Percentiles rank a stretch among this genome's conserved stretches.
Evolutionary conservation across 2,797 vertebrate species (phyloP).

Genomic region (Acestrorhynchus altus): DNA sequence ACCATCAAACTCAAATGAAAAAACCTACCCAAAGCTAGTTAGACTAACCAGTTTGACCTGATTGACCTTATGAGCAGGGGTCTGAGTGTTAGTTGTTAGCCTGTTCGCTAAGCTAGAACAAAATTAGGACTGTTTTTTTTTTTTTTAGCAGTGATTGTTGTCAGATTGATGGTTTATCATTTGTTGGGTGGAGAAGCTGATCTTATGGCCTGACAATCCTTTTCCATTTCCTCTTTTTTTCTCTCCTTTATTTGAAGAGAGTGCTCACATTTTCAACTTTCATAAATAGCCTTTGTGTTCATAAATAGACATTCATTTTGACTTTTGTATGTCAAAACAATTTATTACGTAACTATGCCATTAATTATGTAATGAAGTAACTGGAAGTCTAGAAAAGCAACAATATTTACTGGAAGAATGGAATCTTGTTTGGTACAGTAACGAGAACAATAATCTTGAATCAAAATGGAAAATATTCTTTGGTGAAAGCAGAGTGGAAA

Average conservation of each 20-base stretch:
- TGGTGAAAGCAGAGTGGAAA: conserved; percentile 44
- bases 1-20: too few species aligned
- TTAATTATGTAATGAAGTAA: neutral
- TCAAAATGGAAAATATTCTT: conserved; percentile 38
- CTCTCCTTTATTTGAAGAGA: too few species aligned
- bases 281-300: too few species aligned
- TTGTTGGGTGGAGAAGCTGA: neutral
- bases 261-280: too few species aligned
- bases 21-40: too few species aligned
- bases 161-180: neutral
- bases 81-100: too few species aligned
- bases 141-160: neutral
- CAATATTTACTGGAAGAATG: conserved; percentile 2
- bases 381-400: neutral
- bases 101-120: neutral
- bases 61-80: too few species aligned
- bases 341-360: too few species aligned
- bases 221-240: too few species aligned
- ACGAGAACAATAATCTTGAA: neutral
- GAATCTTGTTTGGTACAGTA: conserved; percentile 33
- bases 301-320: too few species aligned
- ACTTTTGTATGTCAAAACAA: too few species aligned
- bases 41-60: too few species aligned
- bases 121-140: neutral
- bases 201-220: neutral